Conservation (phyloP, 2,113 vertebrate species). For the Asarcornis scutulata region DNA sequence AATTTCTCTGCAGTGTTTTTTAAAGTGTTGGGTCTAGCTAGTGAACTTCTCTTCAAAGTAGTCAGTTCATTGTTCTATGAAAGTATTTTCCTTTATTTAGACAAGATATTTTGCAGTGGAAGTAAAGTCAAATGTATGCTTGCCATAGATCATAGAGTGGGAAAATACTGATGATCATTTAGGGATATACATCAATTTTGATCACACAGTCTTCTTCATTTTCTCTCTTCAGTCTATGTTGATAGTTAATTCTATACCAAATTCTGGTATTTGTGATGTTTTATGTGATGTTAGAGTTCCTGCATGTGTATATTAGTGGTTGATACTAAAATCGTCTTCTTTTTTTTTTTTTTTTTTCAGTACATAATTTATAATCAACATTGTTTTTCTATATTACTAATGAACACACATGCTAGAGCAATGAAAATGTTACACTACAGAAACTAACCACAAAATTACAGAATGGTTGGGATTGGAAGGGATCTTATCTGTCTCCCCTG, state of each 20-base stretch:
- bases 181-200: fast-evolving
- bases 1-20: not conserved
- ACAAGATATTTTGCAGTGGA: not conserved
- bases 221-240: not conserved
- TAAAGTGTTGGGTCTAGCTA: not conserved
- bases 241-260: not conserved
- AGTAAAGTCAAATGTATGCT: not conserved
- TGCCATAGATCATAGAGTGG: not conserved
- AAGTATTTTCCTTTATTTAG: not conserved
- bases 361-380: not conserved
- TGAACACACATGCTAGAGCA: not conserved
- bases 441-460: not conserved
- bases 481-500: not conserved
- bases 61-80: not conserved
- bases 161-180: not conserved
- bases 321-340: not conserved
- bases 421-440: not conserved
- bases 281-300: not conserved
- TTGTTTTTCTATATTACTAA: not conserved
- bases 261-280: not conserved
- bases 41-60: not conserved
- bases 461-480: not conserved
- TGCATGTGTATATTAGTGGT: not conserved
- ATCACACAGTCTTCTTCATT: not conserved
- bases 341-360: not conserved